A percentile compares a stretch with the other conserved stretches of the same genome.
These are phyloP conservation scores for Leguminivora glycinivorella DNA, from an alignment of 1,140 invertebrate genomes.

Conservation along the genomic window DNA sequence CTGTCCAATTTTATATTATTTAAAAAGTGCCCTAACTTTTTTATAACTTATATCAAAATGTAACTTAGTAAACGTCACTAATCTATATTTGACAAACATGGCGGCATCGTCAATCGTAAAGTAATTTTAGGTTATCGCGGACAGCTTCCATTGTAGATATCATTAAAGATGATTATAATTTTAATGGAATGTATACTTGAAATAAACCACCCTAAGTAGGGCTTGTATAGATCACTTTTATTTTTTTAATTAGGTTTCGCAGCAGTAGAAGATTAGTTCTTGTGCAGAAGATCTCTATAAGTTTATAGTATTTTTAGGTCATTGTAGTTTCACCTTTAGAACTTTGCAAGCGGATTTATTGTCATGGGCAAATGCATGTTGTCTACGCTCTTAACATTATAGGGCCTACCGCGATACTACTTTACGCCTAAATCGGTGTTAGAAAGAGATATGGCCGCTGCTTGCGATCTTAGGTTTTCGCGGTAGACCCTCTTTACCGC, in stretches of 20 bases:
- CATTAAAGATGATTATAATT: constrained; percentile 28
- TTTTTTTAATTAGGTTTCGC: constrained; percentile 20
- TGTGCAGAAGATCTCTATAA: constrained; percentile 56
- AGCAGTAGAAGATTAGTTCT: constrained; percentile 14
- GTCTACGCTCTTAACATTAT: neutral
- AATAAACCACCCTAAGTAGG: constrained; percentile 35
- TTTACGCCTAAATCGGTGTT: too few relatives aligned
- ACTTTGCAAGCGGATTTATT: constrained; percentile 4
- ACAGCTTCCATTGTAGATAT: constrained; percentile 28
- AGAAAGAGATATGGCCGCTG: too few relatives aligned
- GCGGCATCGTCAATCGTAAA: neutral
- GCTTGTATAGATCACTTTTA: constrained; percentile 39
- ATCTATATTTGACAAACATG: constrained; percentile 22
- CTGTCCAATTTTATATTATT: constrained; percentile 27
- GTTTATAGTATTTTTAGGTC: constrained; percentile 56
- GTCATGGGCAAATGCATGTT: neutral
- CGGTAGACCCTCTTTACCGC: too few relatives aligned
- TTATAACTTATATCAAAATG: constrained; percentile 19
- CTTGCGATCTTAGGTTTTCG: too few relatives aligned
- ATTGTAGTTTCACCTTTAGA: constrained; percentile 42
- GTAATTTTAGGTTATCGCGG: constrained; percentile 17
- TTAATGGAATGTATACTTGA: constrained; percentile 25
- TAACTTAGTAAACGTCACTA: constrained; percentile 23
- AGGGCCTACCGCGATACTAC: too few relatives aligned
- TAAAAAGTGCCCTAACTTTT: constrained; percentile 19